Evolutionary conservation across 2,888 invertebrate genomes (phyloP), one percentile per base, ranked within the genome.

Genomic region (Meliscaeva auricollis): DNA sequence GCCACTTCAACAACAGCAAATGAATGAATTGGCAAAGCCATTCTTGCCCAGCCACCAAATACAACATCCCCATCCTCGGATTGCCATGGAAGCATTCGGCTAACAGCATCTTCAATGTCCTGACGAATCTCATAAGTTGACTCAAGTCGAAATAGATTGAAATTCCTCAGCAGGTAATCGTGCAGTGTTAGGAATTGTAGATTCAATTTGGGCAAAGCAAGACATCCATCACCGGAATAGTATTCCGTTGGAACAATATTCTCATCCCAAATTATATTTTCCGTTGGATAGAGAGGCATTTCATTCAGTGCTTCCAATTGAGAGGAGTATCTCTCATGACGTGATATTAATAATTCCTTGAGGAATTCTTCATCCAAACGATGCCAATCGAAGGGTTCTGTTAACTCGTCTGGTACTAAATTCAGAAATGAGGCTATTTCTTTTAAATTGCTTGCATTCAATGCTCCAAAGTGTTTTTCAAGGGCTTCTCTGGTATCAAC

Each of bases 41-140:
- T 99, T 85, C 99, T 94, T 0, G 99, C 99, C 99, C 99, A 99
- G 1, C 99, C 99, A 13, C 98, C 98, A 93, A 98, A 99, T 89
- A 97, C 96, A 0, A 96, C 95, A 69, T 94, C 95, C 0, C 94
- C 95, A 90, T 98, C 97, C 93, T 98, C 99, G 0, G 98, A 93
- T 91, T 94, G 94, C 97, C 99, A 99, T 68, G 99, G 99, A 89
- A 98, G 96, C 91, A 99, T 94, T 89, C 99, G 95, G 90, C 97
- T 97, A 0, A 99, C 96, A 5, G 98, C 97, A 93, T 99, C 99
- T 93, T 99, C 99, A 80, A 99, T 97, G 90, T 99, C 99, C 93
- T 99, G 99, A 2, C 99, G 94, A 88, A 99, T 99, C 94, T 99
- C 99, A 60, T 90, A 90, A 1, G 99, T 99, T 13, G 99, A 99